Evolutionary conservation across 2,113 vertebrate genomes (phyloP), one percentile per base, ranked within the genome.

Genomic region (Lota lota): DNA sequence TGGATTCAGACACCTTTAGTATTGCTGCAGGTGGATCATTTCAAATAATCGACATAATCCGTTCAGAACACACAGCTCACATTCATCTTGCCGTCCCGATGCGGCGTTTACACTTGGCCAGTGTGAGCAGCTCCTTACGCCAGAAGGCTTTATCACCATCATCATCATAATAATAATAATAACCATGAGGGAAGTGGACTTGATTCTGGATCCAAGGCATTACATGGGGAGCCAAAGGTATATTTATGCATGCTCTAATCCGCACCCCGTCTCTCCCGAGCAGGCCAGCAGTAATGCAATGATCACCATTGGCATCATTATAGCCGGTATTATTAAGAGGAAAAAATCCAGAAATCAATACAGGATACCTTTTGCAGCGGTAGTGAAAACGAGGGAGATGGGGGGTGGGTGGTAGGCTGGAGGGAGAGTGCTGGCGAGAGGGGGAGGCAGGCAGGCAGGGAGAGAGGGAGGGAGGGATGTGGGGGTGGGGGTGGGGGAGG

Each of bases 291-390:
- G 67, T 87, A 83, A 85, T 85, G 79, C 81, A 85, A 87, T 88
- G 80, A 88, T 89, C 83, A 89, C 81, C 83, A 76, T 53, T 74
- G 81, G 79, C 85, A 88, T 91, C 84, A 89, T 89, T 89, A 88
- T 86, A 79, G 79, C 54, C 79, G 69, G 79, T 83, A 86, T 90
- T 90, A 90, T 90, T 89, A 88, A 85, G 80, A 77, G 77, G 58
- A 67, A 15, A 47, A 40, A 73, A 79, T 77, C 80, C 82, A 84
- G 81, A 87, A 90, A 90, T 90, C 90, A 86, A 90, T 90, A 90
- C 86, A 88, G 89, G 87, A 90, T 90, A 89, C 89, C 90, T 89
- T 91, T 91, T 88, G 88, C 89, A 87, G 87, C 82, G 85, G 83
- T 88, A 85, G 84, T 88, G 86, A 89, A 90, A 89, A 89, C 83